These are phyloP conservation scores for Xiphorhynchus erythropygius DNA, from an alignment of 2,797 vertebrate genomes.

Conservation along the genomic window DNA sequence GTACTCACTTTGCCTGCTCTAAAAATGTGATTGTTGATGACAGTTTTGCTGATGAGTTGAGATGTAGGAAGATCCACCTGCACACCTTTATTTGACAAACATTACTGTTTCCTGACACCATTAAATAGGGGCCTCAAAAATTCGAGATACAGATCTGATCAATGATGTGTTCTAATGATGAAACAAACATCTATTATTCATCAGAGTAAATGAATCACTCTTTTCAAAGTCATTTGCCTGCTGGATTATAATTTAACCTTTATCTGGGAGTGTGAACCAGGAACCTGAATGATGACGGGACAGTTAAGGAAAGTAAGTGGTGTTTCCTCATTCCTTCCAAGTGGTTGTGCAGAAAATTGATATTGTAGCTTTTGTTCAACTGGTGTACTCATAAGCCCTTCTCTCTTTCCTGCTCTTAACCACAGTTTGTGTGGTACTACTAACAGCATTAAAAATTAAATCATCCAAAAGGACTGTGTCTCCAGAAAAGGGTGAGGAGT, in stretches of 20 bases:
- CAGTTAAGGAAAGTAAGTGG: neutral
- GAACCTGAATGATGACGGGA: neutral
- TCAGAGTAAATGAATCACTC: neutral
- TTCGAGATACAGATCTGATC: neutral
- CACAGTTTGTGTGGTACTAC: neutral
- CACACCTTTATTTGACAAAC: neutral
- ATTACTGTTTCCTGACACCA: neutral
- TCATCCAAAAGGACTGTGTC: neutral
- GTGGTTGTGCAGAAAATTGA: neutral
- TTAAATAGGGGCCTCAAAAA: neutral
- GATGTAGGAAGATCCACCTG: neutral
- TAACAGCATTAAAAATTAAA: neutral
- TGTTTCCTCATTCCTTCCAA: constrained; percentile 48
- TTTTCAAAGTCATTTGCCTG: neutral
- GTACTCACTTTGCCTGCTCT: neutral
- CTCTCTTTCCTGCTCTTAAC: neutral
- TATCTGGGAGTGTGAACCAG: neutral
- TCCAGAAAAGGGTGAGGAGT: neutral
- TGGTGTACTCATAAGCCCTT: neutral
- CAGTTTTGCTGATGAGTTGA: neutral
- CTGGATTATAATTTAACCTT: constrained; percentile 34
- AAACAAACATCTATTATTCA: neutral
- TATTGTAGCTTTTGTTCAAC: neutral
- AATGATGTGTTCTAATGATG: neutral
- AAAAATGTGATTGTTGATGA: neutral